phyloP scores from a whole-genome alignment of 1,140 invertebrate genomes.

The Solen grandis region DNA sequence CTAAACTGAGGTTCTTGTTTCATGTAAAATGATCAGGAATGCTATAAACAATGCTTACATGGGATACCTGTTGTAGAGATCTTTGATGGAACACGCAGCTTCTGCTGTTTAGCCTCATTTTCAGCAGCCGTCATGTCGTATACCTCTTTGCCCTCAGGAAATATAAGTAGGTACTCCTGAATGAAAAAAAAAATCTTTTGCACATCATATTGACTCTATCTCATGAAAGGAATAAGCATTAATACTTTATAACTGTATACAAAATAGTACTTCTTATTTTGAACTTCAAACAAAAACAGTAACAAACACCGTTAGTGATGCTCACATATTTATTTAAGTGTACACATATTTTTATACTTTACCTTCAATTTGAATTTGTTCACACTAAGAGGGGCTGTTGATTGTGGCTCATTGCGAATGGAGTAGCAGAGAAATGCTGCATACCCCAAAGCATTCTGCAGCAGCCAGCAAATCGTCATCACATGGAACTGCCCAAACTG shows the following conservation, averaged over 20 bases:
- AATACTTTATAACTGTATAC: no score
- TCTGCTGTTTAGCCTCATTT: no score
- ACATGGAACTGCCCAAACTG: conserved; percentile 13
- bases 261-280: neutral
- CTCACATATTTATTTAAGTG: neutral
- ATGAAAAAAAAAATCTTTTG: no score
- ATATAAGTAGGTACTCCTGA: no score
- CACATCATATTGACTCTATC: no score
- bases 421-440: neutral
- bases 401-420: neutral
- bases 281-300: neutral
- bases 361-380: no score
- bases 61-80: no score
- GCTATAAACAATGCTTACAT: neutral
- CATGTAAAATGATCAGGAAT: neutral
- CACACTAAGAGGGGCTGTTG: neutral
- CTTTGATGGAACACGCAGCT: no score
- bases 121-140: no score
- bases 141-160: no score
- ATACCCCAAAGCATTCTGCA: conserved; percentile 24
- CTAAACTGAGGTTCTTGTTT: neutral
- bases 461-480: conserved; percentile 14
- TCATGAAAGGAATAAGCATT: no score
- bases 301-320: neutral
- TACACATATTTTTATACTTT: no score